Percentiles rank a stretch among this genome's conserved stretches.
These are phyloP conservation scores for Drosophila robusta DNA, from an alignment of 2,888 invertebrate genomes.

Conservation along the genomic window DNA sequence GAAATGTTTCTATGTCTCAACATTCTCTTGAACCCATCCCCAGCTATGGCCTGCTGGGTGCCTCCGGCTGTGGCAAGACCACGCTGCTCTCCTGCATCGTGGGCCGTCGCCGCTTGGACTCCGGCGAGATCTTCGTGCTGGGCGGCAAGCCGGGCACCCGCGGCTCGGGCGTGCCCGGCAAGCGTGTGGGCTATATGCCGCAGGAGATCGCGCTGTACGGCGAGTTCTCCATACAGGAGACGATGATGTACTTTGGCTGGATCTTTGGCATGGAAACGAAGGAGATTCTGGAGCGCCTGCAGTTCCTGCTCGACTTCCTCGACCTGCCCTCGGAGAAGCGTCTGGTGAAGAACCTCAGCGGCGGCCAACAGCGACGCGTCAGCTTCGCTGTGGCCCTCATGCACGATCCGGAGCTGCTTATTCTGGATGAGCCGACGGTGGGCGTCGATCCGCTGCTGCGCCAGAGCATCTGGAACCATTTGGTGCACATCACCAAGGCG, in stretches of 20 bases:
- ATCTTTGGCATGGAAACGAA: slow-evolving; percentile 95
- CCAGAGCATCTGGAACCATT: slow-evolving; percentile 97
- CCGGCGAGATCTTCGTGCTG: slow-evolving; percentile 95
- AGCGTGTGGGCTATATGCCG: slow-evolving; percentile 98
- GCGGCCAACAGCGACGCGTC: slow-evolving; percentile 95
- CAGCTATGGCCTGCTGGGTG: slow-evolving; percentile 97
- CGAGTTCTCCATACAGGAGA: slow-evolving; percentile 97
- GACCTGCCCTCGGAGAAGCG: slow-evolving; percentile 95
- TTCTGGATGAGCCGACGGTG: slow-evolving; percentile 96
- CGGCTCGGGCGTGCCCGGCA: slow-evolving; percentile 96
- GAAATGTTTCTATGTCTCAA: neutral
- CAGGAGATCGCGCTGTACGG: slow-evolving; percentile 96
- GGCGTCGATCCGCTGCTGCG: slow-evolving; percentile 96
- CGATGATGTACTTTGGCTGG: slow-evolving; percentile 98
- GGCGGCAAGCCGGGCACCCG: slow-evolving; percentile 95
- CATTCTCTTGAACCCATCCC: neutral
- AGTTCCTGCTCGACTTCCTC: slow-evolving; percentile 95
- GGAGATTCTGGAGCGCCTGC: slow-evolving; percentile 92
- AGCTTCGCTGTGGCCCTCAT: slow-evolving; percentile 96
- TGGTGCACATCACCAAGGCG: slow-evolving; percentile 95
- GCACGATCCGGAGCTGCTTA: slow-evolving; percentile 96
- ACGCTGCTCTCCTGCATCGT: slow-evolving; percentile 96
- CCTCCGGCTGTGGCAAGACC: slow-evolving; percentile 98
- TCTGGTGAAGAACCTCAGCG: slow-evolving; percentile 92
- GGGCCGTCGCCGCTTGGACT: slow-evolving; percentile 93